phyloP scores from a whole-genome alignment of 2,797 vertebrate species.

The Cirrhinus mrigala region DNA sequence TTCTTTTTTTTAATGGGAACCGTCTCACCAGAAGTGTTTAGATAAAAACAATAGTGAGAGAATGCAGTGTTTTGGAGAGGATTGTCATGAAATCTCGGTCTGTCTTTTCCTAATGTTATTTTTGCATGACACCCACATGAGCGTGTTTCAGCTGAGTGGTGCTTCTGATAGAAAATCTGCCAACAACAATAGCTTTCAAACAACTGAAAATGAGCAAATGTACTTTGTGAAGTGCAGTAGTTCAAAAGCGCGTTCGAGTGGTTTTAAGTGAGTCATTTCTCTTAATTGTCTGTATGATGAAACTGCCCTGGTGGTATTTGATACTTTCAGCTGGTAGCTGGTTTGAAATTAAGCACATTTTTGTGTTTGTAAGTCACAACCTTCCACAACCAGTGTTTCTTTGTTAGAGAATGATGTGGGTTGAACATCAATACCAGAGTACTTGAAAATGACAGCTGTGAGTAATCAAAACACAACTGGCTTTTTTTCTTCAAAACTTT shows the following conservation, averaged over 20 bases:
- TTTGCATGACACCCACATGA: slow-evolving; percentile 21
- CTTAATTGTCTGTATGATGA: slow-evolving; percentile 21
- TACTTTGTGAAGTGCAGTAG: background rate
- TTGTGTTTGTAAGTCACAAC: background rate
- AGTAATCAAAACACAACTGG: background rate
- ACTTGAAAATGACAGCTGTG: background rate
- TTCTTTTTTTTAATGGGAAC: slow-evolving; percentile 11
- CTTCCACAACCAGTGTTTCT: background rate
- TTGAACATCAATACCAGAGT: background rate
- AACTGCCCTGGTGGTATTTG: background rate
- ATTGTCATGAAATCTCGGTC: background rate
- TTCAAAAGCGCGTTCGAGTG: background rate
- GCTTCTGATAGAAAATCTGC: slow-evolving; percentile 20
- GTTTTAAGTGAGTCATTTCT: slow-evolving; percentile 11
- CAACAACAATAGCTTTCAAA: slow-evolving; percentile 7
- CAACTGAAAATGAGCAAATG: slow-evolving; percentile 14
- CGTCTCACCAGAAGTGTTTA: background rate
- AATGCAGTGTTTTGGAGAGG: background rate
- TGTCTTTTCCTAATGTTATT: slow-evolving; percentile 21
- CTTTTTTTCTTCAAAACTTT: background rate
- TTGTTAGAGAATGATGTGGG: background rate
- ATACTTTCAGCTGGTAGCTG: background rate
- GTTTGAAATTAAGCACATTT: slow-evolving; percentile 14
- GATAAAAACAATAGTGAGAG: background rate
- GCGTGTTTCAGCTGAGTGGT: slow-evolving; percentile 3